Conservation (phyloP, 2,797 vertebrate genomes). For the Chelmon rostratus region DNA sequence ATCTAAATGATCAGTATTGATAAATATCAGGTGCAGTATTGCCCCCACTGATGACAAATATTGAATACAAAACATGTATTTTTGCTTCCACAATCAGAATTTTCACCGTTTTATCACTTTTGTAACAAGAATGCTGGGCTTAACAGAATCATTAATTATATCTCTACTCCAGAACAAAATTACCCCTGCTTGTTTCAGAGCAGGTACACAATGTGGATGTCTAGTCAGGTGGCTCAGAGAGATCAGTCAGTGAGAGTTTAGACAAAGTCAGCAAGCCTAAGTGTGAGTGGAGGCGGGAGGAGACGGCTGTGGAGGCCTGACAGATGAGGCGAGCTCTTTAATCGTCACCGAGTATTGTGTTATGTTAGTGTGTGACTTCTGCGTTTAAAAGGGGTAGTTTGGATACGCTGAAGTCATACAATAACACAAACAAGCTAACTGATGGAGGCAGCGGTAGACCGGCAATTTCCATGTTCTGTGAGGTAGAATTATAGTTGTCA, state of each 20-base stretch:
- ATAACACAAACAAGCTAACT: no score
- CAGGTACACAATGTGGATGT: conserved; percentile 26
- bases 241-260: conserved; percentile 36
- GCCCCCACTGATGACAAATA: background rate
- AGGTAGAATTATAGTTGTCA: no score
- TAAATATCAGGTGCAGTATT: background rate
- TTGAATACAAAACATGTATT: background rate
- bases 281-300: conserved; percentile 20
- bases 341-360: background rate
- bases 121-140: conserved; percentile 8
- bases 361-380: no score
- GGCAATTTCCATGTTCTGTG: no score
- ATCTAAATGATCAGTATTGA: background rate
- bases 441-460: no score
- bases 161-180: conserved; percentile 29
- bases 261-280: conserved; percentile 18
- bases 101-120: conserved; percentile 11
- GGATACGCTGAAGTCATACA: no score
- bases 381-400: no score
- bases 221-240: conserved; percentile 43
- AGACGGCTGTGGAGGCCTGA: conserved; percentile 48
- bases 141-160: conserved; percentile 39
- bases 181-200: conserved; percentile 22
- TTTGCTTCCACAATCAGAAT: conserved; percentile 12
- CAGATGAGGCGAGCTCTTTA: conserved; percentile 32